These are phyloP conservation scores for Anabas testudineus DNA, from an alignment of 2,797 vertebrate genomes.

Conservation along the genomic window DNA sequence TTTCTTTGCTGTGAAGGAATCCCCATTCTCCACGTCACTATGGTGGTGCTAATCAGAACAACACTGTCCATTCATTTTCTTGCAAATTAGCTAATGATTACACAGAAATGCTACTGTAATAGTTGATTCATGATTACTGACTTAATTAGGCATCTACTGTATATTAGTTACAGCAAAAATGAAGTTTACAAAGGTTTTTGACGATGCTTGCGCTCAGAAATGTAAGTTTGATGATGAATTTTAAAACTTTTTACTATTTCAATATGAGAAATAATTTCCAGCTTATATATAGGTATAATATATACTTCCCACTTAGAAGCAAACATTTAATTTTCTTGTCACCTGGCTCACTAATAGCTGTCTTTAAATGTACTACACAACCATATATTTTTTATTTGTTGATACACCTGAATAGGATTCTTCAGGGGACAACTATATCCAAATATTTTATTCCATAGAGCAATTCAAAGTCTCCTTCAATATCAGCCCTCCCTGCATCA, in stretches of 20 bases:
- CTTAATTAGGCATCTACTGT: background rate
- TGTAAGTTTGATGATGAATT: too few species aligned
- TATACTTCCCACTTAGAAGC: background rate
- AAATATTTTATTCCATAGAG: conserved; percentile 45
- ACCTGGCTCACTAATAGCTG: background rate
- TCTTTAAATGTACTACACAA: background rate
- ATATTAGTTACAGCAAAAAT: background rate
- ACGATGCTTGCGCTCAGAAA: background rate
- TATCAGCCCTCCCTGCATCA: conserved; percentile 60
- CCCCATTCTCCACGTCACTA: conserved; percentile 52
- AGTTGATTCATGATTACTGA: conserved; percentile 23
- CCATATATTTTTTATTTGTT: conserved; percentile 39
- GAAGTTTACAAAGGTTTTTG: background rate
- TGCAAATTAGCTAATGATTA: conserved; percentile 43
- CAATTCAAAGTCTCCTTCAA: conserved; percentile 60
- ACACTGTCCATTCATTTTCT: conserved; percentile 24
- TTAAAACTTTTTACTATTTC: background rate
- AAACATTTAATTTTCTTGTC: background rate
- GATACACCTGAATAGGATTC: conserved; percentile 61
- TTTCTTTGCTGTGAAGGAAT: conserved; percentile 49
- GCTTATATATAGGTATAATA: background rate
- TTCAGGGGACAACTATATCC: conserved; percentile 52
- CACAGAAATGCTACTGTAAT: conserved; percentile 27
- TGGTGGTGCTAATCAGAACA: conserved; percentile 42
- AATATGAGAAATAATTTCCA: background rate